Conservation (phyloP, 2,113 vertebrate species). For the Cyanoderma ruficeps region DNA sequence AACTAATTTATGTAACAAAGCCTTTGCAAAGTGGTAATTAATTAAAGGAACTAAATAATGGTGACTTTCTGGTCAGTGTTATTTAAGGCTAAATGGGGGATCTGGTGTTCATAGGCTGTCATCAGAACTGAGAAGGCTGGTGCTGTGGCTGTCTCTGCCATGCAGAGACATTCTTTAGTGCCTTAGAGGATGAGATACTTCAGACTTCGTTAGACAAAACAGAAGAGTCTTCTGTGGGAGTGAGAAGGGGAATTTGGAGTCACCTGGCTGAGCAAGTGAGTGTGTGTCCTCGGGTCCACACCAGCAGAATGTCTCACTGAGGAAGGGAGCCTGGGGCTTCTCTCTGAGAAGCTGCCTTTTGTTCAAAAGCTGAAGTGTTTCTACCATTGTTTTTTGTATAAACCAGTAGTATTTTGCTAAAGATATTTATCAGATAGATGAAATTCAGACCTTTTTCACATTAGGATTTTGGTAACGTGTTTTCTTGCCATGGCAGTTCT, state of each 20-base stretch:
- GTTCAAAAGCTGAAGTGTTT: not conserved
- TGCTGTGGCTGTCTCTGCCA: not conserved
- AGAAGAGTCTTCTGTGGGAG: not conserved
- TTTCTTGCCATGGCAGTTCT: not conserved
- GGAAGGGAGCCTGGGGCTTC: not conserved
- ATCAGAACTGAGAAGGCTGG: not conserved
- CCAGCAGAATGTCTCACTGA: not conserved
- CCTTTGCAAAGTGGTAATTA: slow-evolving; percentile 30
- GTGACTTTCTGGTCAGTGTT: slow-evolving; percentile 32
- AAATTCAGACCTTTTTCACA: not conserved
- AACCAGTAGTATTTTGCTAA: not conserved
- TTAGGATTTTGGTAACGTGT: not conserved
- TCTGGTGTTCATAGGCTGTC: slow-evolving; percentile 49
- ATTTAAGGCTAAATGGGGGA: slow-evolving; percentile 9
- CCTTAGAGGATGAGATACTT: not conserved
- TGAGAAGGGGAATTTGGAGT: not conserved
- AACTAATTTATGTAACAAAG: slow-evolving; percentile 11
- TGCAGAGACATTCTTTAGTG: not conserved
- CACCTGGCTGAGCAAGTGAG: not conserved
- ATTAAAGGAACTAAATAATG: slow-evolving; percentile 43
- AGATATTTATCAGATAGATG: not conserved
- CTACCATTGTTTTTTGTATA: not conserved
- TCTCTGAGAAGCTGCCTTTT: not conserved
- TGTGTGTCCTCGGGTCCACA: not conserved
- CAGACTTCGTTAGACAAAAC: not conserved